A percentile compares a stretch with the other conserved stretches of the same genome.
Conservation (phyloP, 1,140 invertebrate species). For the Papilio xuthus region DNA sequence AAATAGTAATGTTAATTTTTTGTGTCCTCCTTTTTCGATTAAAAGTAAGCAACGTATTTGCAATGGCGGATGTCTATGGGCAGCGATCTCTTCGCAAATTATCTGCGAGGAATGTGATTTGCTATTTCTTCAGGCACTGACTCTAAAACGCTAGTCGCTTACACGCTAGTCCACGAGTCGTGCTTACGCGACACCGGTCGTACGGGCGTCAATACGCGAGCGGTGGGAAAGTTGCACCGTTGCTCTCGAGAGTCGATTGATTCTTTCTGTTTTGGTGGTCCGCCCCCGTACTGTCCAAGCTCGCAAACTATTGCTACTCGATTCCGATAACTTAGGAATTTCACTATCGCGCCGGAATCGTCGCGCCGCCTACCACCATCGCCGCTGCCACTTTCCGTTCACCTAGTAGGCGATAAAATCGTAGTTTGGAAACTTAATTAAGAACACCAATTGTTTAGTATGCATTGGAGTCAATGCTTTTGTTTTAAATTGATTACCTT, state of each 20-base stretch:
- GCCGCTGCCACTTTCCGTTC: not conserved
- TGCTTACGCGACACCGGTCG: conserved; percentile 52
- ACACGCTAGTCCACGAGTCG: conserved; percentile 43
- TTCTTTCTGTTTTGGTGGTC: conserved; percentile 30
- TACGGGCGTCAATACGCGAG: conserved; percentile 53
- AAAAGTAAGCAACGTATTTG: no score
- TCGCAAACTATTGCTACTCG: conserved; percentile 6
- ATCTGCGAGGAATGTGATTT: not conserved
- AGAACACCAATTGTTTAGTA: not conserved
- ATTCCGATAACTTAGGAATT: conserved; percentile 8
- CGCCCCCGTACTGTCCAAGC: conserved; percentile 16
- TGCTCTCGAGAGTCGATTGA: conserved; percentile 53
- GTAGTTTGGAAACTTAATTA: not conserved
- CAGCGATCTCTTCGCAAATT: no score
- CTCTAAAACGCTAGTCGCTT: conserved; percentile 43
- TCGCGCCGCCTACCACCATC: not conserved
- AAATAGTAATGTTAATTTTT: no score
- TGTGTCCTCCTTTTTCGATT: no score
- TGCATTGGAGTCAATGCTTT: not conserved
- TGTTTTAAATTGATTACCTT: not conserved
- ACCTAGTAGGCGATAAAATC: not conserved
- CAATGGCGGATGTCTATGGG: not conserved
- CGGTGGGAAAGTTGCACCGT: conserved; percentile 69
- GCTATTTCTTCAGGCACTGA: not conserved
- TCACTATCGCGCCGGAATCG: not conserved